A percentile compares a stretch with the other conserved stretches of the same genome.
These are phyloP conservation scores for Ranitomeya variabilis DNA, from an alignment of 2,113 vertebrate genomes.

Conservation along the genomic window DNA sequence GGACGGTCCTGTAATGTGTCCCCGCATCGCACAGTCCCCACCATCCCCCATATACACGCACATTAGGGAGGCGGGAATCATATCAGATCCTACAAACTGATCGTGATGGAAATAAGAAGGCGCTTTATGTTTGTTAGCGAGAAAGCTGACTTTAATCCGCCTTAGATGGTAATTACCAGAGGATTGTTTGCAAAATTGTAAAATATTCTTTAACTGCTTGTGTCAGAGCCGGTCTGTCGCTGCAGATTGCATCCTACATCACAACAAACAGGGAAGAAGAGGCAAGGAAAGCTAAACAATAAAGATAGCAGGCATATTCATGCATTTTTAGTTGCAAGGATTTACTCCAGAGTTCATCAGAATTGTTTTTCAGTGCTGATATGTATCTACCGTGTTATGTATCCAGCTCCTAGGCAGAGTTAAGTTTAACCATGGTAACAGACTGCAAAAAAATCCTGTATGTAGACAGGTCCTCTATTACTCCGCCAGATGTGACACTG, in stretches of 20 bases:
- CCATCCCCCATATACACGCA: background rate
- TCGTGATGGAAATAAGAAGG: constrained; percentile 37
- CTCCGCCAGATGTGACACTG: too few species aligned
- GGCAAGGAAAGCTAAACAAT: background rate
- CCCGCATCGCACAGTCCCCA: background rate
- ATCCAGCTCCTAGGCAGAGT: background rate
- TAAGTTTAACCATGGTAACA: background rate
- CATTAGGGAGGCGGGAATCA: background rate
- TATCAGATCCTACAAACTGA: constrained; percentile 35
- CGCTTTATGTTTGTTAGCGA: constrained; percentile 37
- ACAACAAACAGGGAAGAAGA: background rate
- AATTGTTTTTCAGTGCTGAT: too few species aligned
- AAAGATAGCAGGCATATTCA: background rate
- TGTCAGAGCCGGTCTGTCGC: background rate
- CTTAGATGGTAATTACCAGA: constrained; percentile 41
- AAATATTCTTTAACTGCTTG: constrained; percentile 26
- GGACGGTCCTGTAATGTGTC: constrained; percentile 13
- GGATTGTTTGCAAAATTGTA: constrained; percentile 41
- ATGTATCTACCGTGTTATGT: background rate
- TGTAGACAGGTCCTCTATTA: background rate
- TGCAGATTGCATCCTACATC: background rate
- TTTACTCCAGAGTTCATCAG: too few species aligned
- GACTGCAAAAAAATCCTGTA: background rate
- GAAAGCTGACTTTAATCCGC: constrained; percentile 45
- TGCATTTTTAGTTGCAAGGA: background rate